Conservation (phyloP, 2,113 vertebrate species). For the Sander vitreus region DNA sequence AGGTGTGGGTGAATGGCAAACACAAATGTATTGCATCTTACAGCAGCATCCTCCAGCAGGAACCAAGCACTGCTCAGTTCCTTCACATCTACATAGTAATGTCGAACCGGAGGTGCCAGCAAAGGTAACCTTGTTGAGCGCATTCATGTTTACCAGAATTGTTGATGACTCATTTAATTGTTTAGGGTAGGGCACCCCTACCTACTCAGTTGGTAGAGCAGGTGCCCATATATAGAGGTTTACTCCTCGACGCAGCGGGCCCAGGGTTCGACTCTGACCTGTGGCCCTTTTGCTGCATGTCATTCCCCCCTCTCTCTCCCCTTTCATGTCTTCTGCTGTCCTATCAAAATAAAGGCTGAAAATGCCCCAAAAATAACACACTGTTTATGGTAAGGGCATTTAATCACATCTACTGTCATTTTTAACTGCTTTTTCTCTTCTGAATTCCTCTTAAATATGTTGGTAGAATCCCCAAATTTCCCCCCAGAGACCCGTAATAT, state of each 20-base stretch:
- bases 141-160: constrained; percentile 5
- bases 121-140: constrained; percentile 17
- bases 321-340: too few species aligned
- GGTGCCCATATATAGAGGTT: too few species aligned
- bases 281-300: too few species aligned
- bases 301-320: too few species aligned
- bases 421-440: background rate
- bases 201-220: too few species aligned
- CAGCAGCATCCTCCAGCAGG: constrained; percentile 27
- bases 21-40: constrained; percentile 47
- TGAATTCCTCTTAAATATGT: constrained; percentile 14
- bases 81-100: constrained; percentile 33
- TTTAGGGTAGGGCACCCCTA: too few species aligned
- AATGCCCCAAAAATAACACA: too few species aligned
- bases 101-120: background rate
- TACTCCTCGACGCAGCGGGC: too few species aligned
- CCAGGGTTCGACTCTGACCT: too few species aligned
- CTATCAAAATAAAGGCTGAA: too few species aligned
- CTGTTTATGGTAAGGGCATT: background rate
- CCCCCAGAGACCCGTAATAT: constrained; percentile 41
- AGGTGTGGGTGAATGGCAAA: constrained; percentile 57
- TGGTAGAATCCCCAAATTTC: constrained; percentile 49
- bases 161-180: background rate
- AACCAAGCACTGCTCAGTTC: background rate
- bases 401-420: background rate